These are phyloP conservation scores for Scylla paramamosain DNA, from an alignment of 1,140 invertebrate species.

Conservation along the genomic window DNA sequence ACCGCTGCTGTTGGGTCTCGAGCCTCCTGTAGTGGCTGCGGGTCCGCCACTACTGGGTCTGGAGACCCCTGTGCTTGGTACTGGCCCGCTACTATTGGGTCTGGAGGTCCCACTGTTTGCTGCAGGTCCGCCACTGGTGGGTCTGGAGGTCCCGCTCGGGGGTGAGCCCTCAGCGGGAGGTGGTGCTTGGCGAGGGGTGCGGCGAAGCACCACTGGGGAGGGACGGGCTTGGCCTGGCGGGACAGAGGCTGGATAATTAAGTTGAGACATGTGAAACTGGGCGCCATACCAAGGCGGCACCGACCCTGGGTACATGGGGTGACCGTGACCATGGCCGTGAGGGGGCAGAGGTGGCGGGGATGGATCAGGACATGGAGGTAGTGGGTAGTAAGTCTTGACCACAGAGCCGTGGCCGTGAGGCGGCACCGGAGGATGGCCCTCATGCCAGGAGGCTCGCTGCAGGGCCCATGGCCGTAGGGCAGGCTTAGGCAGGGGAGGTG, in stretches of 20 bases:
- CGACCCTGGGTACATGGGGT: constrained; percentile 71
- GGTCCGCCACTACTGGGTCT: background rate
- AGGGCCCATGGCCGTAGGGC: constrained; percentile 74
- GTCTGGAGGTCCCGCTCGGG: background rate
- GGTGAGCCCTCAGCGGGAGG: background rate
- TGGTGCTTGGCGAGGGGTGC: background rate
- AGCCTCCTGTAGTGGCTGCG: background rate
- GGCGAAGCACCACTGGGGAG: constrained; percentile 50
- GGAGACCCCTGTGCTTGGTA: background rate
- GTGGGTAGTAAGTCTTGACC: constrained; percentile 63
- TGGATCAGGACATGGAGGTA: constrained; percentile 68
- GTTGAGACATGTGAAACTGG: constrained; percentile 63
- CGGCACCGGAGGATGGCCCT: constrained; percentile 74
- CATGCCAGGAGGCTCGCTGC: constrained; percentile 77
- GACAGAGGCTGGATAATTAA: constrained; percentile 74
- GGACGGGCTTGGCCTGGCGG: constrained; percentile 72
- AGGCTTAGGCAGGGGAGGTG: constrained; percentile 63
- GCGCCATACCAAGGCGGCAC: constrained; percentile 77
- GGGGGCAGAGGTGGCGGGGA: constrained; percentile 65
- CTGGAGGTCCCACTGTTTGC: background rate
- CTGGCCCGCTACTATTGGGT: background rate
- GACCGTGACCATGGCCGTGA: constrained; percentile 34
- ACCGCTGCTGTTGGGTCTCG: constrained; percentile 27
- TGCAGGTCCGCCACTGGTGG: background rate
- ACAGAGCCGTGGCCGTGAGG: constrained; percentile 72